Percentiles rank a stretch among this genome's conserved stretches.
These are phyloP conservation scores for Circaetus cinerascens DNA, from an alignment of 2,113 vertebrate species.

Conservation along the genomic window DNA sequence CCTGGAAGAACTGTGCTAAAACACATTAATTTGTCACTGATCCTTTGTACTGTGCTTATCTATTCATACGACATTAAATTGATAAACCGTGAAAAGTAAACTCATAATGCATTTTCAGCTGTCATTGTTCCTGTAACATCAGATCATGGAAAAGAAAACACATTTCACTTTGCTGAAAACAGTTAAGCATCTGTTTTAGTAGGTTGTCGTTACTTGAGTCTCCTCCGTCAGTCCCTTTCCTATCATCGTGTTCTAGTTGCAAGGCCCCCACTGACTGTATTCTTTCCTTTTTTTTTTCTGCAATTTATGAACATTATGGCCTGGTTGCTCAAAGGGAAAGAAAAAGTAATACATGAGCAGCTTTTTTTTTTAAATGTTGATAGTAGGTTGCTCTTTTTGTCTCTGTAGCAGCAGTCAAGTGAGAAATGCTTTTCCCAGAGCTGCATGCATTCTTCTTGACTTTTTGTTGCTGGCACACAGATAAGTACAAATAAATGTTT, in stretches of 20 bases:
- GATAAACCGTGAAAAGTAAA: background rate
- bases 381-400: background rate
- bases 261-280: background rate
- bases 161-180: background rate
- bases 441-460: background rate
- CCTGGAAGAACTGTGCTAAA: background rate
- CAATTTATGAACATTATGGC: background rate
- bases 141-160: background rate
- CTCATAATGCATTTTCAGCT: background rate
- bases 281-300: background rate
- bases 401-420: background rate
- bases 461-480: background rate
- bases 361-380: background rate
- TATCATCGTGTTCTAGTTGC: background rate
- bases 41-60: background rate
- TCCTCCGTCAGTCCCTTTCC: background rate
- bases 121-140: background rate
- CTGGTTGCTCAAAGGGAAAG: background rate
- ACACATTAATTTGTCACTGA: background rate
- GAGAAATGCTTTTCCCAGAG: background rate
- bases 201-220: background rate
- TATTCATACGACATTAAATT: fast-evolving
- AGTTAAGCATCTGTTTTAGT: fast-evolving
- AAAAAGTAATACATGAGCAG: background rate
- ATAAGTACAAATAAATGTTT: background rate